Evolutionary conservation across 2,113 vertebrate genomes (phyloP).

Genomic region (Laticauda laticaudata): DNA sequence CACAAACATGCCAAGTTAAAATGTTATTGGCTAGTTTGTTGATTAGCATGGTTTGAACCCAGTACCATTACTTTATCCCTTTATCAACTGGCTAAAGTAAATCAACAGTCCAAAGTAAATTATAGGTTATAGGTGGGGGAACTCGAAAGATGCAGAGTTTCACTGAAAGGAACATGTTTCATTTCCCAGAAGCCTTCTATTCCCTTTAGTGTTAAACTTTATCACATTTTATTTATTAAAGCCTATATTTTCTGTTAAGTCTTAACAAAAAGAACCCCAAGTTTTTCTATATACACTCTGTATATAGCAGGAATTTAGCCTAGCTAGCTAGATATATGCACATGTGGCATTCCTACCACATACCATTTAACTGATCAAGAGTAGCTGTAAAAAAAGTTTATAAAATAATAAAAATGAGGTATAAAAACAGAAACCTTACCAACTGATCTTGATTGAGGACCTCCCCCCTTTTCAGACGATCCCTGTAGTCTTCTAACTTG

Average conservation of each 20-base stretch:
- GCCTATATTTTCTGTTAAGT: background rate
- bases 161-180: background rate
- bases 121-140: background rate
- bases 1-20: background rate
- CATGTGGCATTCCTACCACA: background rate
- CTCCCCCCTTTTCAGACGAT: slow-evolving; percentile 75
- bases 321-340: background rate
- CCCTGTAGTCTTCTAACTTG: slow-evolving; percentile 84
- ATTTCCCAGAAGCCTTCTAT: background rate
- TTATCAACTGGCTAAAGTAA: background rate
- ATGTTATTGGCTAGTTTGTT: background rate
- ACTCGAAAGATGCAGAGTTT: background rate
- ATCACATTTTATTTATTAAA: background rate
- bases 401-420: background rate
- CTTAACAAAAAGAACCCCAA: background rate
- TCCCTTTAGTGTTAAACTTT: background rate
- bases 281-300: background rate
- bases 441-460: slow-evolving; percentile 82
- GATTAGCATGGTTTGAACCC: background rate
- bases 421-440: slow-evolving; percentile 63
- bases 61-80: background rate
- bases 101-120: background rate
- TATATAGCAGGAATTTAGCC: background rate
- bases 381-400: background rate
- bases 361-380: background rate